A percentile compares a stretch with the other conserved stretches of the same genome.
Conservation (phyloP, 2,888 invertebrate genomes). For the Oscheius sp. region DNA sequence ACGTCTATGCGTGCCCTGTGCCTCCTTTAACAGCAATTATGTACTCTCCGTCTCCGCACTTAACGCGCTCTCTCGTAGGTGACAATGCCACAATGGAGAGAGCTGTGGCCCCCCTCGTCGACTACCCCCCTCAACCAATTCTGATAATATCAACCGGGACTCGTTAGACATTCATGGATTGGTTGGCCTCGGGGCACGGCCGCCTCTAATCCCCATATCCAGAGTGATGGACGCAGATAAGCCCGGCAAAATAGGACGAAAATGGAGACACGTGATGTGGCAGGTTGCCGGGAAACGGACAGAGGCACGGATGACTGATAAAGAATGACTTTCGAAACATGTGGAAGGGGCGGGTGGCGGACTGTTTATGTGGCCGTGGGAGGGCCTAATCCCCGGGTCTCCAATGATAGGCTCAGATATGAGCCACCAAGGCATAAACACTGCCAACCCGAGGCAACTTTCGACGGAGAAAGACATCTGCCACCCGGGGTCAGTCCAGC, state of each 20-base stretch:
- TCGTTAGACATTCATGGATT: conserved; percentile 27
- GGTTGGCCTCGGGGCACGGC: not conserved
- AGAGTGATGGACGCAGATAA: conserved; percentile 27
- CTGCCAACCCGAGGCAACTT: not conserved
- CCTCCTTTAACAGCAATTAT: conserved; percentile 42
- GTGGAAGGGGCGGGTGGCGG: not conserved
- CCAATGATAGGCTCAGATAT: conserved; percentile 19
- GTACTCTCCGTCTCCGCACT: conserved; percentile 26
- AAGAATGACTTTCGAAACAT: too few species aligned
- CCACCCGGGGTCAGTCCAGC: not conserved
- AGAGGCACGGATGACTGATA: not conserved
- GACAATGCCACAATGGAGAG: conserved; percentile 22
- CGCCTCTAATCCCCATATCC: not conserved
- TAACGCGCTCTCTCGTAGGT: conserved; percentile 15
- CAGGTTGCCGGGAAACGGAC: not conserved
- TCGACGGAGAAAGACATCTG: conserved; percentile 7
- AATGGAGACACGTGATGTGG: conserved; percentile 2
- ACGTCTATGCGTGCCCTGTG: conserved; percentile 30
- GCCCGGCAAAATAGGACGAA: not conserved
- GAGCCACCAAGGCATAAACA: conserved; percentile 26
- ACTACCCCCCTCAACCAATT: not conserved
- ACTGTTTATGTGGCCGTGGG: conserved; percentile 16
- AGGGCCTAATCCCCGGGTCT: conserved; percentile 3
- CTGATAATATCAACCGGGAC: conserved; percentile 9
- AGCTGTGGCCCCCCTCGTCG: conserved; percentile 3